Percentiles rank a stretch among this genome's conserved stretches.
These are phyloP conservation scores for Epirrita christyi DNA, from an alignment of 2,888 invertebrate species.

Conservation along the genomic window DNA sequence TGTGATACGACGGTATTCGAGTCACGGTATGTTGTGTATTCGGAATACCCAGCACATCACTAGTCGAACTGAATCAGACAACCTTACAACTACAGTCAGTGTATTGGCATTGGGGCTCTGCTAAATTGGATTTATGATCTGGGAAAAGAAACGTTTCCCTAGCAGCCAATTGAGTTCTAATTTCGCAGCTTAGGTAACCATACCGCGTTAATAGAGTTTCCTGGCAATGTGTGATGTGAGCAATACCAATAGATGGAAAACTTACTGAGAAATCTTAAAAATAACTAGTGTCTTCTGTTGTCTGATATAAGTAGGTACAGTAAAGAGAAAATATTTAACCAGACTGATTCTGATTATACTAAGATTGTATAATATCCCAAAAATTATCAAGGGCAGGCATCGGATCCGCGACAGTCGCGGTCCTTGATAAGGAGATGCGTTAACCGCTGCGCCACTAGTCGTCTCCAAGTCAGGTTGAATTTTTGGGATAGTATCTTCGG, in stretches of 20 bases:
- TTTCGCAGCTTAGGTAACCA: constrained; percentile 9
- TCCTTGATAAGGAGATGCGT: too few species aligned
- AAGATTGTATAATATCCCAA: too few species aligned
- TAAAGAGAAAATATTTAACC: too few species aligned
- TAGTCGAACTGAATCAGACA: not conserved
- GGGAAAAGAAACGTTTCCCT: constrained; percentile 28
- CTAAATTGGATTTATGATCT: constrained; percentile 36
- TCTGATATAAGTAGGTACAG: too few species aligned
- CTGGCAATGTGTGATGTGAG: not conserved
- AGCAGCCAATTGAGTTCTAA: constrained; percentile 12
- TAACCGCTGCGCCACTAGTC: too few species aligned
- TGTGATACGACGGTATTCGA: too few species aligned
- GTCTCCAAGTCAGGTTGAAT: too few species aligned
- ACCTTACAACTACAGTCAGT: constrained; percentile 7
- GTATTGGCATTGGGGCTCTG: constrained; percentile 12
- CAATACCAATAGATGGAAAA: not conserved
- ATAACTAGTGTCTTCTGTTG: not conserved
- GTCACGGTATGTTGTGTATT: too few species aligned
- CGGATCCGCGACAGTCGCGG: too few species aligned
- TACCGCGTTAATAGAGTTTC: not conserved
- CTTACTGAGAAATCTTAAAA: not conserved
- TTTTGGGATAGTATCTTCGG: too few species aligned
- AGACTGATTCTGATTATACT: too few species aligned
- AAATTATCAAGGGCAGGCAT: too few species aligned
- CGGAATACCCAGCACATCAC: constrained; percentile 1